These are phyloP conservation scores for Brachypterus glaber DNA, from an alignment of 2,888 invertebrate species.

Conservation along the genomic window DNA sequence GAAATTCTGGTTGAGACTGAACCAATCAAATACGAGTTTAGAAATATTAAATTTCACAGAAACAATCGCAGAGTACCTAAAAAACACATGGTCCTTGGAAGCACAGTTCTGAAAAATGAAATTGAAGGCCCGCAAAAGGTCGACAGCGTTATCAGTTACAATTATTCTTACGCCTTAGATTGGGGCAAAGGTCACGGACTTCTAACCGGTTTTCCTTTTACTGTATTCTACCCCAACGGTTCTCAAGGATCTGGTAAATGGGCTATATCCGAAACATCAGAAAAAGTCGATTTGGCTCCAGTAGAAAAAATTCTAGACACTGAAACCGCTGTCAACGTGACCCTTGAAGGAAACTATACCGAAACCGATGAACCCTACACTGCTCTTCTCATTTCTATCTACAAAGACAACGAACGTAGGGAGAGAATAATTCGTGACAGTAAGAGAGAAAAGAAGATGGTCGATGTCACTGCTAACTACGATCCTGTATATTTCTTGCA, in stretches of 20 bases:
- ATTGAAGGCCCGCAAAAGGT: slow-evolving; percentile 46
- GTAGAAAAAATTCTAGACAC: slow-evolving; percentile 53
- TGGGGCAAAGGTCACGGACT: slow-evolving; percentile 74
- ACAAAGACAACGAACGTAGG: slow-evolving; percentile 51
- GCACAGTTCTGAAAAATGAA: slow-evolving; percentile 41
- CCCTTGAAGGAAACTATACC: slow-evolving; percentile 62
- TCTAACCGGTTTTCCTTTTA: slow-evolving; percentile 59
- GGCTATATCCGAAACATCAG: slow-evolving; percentile 49
- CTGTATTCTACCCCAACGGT: slow-evolving; percentile 51
- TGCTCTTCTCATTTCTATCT: slow-evolving; percentile 60
- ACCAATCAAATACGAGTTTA: slow-evolving; percentile 66
- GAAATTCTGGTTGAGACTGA: slow-evolving; percentile 74
- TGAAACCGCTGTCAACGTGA: slow-evolving; percentile 75
- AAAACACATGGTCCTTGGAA: slow-evolving; percentile 33
- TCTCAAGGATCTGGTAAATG: slow-evolving; percentile 53
- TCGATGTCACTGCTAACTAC: slow-evolving; percentile 60
- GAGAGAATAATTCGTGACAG: slow-evolving; percentile 54
- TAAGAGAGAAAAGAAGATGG: slow-evolving; percentile 55
- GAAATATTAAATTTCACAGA: slow-evolving; percentile 36
- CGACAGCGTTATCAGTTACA: slow-evolving; percentile 65
- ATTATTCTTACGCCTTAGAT: slow-evolving; percentile 58
- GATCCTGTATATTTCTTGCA: slow-evolving; percentile 68
- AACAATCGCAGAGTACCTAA: slow-evolving; percentile 38
- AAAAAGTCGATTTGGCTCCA: slow-evolving; percentile 49
- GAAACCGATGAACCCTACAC: slow-evolving; percentile 66